phyloP scores from a whole-genome alignment of 2,113 vertebrate species.

The Nothobranchius furzeri region DNA sequence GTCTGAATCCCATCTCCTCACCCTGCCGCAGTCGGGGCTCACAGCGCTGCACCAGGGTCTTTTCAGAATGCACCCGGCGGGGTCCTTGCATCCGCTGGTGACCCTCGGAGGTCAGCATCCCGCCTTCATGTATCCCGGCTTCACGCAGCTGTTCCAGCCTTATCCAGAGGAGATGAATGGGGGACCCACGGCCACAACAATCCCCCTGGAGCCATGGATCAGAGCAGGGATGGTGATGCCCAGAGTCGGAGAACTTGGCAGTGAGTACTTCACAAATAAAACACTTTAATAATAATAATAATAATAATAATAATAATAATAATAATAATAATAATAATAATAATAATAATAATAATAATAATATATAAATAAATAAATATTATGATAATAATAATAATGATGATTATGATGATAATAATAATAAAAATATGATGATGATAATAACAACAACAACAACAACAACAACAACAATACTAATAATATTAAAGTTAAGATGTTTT shows the following conservation, averaged over 20 bases:
- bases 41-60: conserved; percentile 66
- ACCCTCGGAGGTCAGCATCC: conserved; percentile 74
- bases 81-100: conserved; percentile 74
- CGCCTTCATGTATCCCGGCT: conserved; percentile 70
- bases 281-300: no score
- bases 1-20: conserved; percentile 67
- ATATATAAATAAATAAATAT: no score
- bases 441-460: no score
- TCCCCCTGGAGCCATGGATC: conserved; percentile 83
- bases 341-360: no score
- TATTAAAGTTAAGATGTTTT: no score
- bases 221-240: conserved; percentile 80
- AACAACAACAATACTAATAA: no score
- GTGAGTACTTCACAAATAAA: conserved; percentile 44
- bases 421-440: no score
- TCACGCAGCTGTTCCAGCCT: conserved; percentile 73
- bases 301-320: no score
- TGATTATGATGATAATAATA: no score
- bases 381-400: no score
- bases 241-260: conserved; percentile 74
- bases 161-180: conserved; percentile 82
- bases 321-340: no score
- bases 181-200: conserved; percentile 53
- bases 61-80: conserved; percentile 70
- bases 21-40: conserved; percentile 67